These are phyloP conservation scores for Myrmecophaga tridactyla DNA, from an alignment of 2,113 vertebrate genomes.

Conservation along the genomic window DNA sequence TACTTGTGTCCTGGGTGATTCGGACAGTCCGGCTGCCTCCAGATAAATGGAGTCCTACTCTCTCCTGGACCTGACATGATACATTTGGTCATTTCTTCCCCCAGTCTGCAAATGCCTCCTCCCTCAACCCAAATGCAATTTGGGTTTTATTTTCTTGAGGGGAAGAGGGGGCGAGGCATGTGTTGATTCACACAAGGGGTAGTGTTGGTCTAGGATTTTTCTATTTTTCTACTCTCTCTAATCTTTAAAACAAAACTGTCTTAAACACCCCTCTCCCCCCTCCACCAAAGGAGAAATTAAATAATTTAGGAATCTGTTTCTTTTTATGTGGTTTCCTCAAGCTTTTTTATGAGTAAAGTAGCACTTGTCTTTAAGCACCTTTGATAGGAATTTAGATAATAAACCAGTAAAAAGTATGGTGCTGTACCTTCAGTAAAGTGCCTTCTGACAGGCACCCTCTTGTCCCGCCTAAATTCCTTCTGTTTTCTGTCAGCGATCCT, in stretches of 20 bases:
- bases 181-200: not conserved
- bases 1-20: not conserved
- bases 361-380: not conserved
- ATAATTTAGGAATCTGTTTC: slow-evolving; percentile 12
- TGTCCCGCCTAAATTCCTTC: not conserved
- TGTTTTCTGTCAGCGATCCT: not conserved
- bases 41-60: not conserved
- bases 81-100: not conserved
- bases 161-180: not conserved
- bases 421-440: not conserved
- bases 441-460: not conserved
- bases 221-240: slow-evolving; percentile 22
- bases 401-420: not conserved
- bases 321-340: not conserved
- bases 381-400: not conserved
- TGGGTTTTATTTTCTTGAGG: not conserved
- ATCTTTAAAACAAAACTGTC: slow-evolving; percentile 41
- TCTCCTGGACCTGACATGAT: not conserved
- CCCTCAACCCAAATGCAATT: not conserved
- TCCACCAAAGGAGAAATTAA: not conserved
- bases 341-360: slow-evolving; percentile 22
- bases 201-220: not conserved
- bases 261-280: not conserved
- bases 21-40: not conserved
- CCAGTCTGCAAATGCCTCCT: not conserved